These are phyloP conservation scores for Tetramorium simillimum DNA, from an alignment of 1,140 invertebrate genomes.

Conservation along the genomic window DNA sequence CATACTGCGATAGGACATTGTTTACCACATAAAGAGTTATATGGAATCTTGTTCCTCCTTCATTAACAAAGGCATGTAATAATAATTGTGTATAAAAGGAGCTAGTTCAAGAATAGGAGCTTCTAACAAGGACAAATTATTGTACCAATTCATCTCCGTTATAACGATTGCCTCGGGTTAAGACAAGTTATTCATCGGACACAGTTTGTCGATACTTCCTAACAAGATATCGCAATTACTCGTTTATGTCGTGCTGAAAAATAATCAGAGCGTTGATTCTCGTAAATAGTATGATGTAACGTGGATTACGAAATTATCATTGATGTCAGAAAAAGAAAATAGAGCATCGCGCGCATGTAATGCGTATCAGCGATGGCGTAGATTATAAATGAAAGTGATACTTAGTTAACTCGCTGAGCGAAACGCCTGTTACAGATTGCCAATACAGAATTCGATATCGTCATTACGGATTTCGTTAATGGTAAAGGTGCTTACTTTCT, in stretches of 20 bases:
- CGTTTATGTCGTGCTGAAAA: slow-evolving; percentile 10
- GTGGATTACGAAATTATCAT: slow-evolving; percentile 16
- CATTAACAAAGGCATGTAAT: neutral
- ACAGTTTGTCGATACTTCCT: neutral
- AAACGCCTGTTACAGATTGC: slow-evolving; percentile 36
- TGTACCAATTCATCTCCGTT: slow-evolving; percentile 5
- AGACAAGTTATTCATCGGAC: slow-evolving; percentile 3
- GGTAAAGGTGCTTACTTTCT: slow-evolving; percentile 40
- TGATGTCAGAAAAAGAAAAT: neutral
- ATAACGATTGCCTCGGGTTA: slow-evolving; percentile 35
- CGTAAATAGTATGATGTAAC: slow-evolving; percentile 19
- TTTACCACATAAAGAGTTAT: slow-evolving; percentile 14
- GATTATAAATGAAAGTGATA: slow-evolving; percentile 48
- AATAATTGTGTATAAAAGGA: slow-evolving; percentile 40
- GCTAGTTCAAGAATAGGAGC: neutral
- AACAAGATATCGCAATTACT: slow-evolving; percentile 38
- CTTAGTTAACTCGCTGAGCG: neutral
- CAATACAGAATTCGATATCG: slow-evolving; percentile 36
- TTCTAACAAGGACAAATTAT: slow-evolving; percentile 44
- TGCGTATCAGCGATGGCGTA: neutral
- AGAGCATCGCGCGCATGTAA: slow-evolving; percentile 6
- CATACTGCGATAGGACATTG: neutral
- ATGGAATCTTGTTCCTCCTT: neutral
- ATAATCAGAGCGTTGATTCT: slow-evolving; percentile 32
- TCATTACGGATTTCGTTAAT: slow-evolving; percentile 47